Evolutionary conservation across 2,797 vertebrate genomes (phyloP).

Genomic region (Spea hammondii): DNA sequence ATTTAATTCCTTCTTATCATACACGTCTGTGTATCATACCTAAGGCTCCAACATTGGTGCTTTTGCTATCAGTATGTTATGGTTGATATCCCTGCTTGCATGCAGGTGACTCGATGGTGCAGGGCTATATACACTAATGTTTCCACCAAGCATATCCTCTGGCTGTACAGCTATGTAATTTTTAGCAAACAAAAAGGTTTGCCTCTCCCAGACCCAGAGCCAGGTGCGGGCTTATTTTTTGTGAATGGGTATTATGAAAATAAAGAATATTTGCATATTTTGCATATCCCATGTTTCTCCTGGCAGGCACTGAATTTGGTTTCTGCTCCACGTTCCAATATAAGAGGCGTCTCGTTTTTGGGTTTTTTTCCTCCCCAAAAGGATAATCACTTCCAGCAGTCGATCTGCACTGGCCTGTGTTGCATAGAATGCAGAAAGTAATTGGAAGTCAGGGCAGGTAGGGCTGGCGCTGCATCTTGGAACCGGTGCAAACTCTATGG

Average conservation of each 20-base stretch:
- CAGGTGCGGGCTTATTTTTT: slow-evolving; percentile 5
- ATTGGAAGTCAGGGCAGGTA: neutral
- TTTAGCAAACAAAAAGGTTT: neutral
- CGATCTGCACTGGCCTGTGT: neutral
- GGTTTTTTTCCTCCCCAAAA: neutral
- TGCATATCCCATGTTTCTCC: neutral
- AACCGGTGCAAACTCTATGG: too few relatives aligned
- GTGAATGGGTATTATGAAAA: neutral
- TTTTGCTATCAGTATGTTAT: too few relatives aligned
- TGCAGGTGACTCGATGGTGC: too few relatives aligned
- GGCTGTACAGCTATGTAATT: too few relatives aligned
- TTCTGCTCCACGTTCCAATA: neutral
- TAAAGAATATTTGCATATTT: slow-evolving; percentile 1
- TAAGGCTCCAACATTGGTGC: too few relatives aligned
- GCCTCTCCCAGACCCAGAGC: neutral
- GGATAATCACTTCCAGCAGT: neutral
- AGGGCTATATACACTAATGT: too few relatives aligned
- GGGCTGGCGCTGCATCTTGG: neutral
- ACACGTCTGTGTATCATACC: too few relatives aligned
- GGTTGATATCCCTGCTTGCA: too few relatives aligned
- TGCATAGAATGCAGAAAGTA: neutral
- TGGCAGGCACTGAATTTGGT: neutral
- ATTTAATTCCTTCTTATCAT: too few relatives aligned
- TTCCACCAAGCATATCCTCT: too few relatives aligned
- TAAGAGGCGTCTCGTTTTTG: neutral